Base-by-base conservation (phyloP, 1,140 invertebrate species). In the Grapholita molesta region DNA sequence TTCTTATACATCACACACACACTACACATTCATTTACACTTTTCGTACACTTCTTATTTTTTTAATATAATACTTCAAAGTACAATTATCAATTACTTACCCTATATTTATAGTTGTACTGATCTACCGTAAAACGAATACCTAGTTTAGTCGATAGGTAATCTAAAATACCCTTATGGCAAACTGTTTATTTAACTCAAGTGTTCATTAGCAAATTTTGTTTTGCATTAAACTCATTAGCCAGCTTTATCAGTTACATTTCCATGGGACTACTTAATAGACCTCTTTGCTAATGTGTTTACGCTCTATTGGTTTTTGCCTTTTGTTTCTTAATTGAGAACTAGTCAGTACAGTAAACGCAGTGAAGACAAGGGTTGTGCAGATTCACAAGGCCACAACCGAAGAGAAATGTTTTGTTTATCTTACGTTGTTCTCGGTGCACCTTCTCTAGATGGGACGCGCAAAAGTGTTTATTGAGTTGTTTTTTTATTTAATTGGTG, bases 401-500 rank as follows among this genome's bases (percentile, higher is more conserved):
- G 28, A 72, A 72, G 66, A 72, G 42, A 68, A 67, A 74, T 35
- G 66, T 78, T 42, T 75, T 57, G 12, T 64, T 67, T 53, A 64
- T 38, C 21, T 69, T 12, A 42, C 78, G 7, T 69, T 70, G 28
- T 24, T 75, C 7, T 66, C 65, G n/a, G 28, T 79, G 21, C 66
- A 75, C 3, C 65, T 83, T 4, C n/a, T 78, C 25, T 18, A 79
- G 52, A 77, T 83, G 71, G 75, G 76, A 52, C 79, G 80, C 70
- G 70, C 72, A 35, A 70, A 64, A 64, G 38, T 83, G 65, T 77
- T 76, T 65, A 61, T 80, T 53, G 78, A 82, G 66, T 38, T 85
- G 18, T n/a, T 79, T 35, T 74, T 84, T 70, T 80, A 81, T 72
- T 80, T 75, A 55, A 80, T 71, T 61, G 78, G 83, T 85, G 52